phyloP scores from a whole-genome alignment of 1,140 invertebrate species.

The Homarus americanus region DNA sequence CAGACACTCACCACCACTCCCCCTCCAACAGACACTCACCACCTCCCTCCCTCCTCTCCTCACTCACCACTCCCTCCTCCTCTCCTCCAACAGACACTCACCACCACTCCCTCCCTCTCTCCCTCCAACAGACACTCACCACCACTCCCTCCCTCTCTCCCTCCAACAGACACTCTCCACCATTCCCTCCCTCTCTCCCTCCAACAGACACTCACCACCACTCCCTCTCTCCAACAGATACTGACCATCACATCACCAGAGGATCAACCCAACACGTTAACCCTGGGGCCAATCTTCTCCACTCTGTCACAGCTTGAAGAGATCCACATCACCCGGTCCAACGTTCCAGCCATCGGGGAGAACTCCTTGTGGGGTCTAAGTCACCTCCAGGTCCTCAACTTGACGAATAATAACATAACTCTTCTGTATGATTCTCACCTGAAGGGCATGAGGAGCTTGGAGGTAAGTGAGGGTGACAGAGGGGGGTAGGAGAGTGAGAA shows the following conservation, averaged over 20 bases:
- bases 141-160: too few relatives aligned
- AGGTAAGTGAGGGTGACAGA: constrained; percentile 66
- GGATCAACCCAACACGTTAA: constrained; percentile 55
- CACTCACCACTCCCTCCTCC: not conserved
- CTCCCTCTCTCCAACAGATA: too few relatives aligned
- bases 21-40: too few relatives aligned
- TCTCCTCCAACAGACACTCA: too few relatives aligned
- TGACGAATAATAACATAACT: constrained; percentile 88
- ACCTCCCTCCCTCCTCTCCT: not conserved
- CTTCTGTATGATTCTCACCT: constrained; percentile 80
- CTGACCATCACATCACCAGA: constrained; percentile 51
- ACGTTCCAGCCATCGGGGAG: constrained; percentile 88
- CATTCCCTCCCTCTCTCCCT: not conserved
- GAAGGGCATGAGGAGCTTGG: constrained; percentile 78
- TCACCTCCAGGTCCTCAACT: constrained; percentile 84
- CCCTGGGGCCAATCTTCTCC: constrained; percentile 61
- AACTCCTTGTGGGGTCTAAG: constrained; percentile 88
- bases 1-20: too few relatives aligned
- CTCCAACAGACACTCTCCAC: too few relatives aligned
- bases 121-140: not conserved
- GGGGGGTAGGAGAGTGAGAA: too few relatives aligned
- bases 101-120: too few relatives aligned
- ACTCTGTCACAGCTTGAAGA: constrained; percentile 81
- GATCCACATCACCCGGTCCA: constrained; percentile 86
- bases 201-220: not conserved